Percentiles rank a stretch among this genome's conserved stretches.
phyloP scores from a whole-genome alignment of 1,140 invertebrate genomes.

The Danaus plexippus region DNA sequence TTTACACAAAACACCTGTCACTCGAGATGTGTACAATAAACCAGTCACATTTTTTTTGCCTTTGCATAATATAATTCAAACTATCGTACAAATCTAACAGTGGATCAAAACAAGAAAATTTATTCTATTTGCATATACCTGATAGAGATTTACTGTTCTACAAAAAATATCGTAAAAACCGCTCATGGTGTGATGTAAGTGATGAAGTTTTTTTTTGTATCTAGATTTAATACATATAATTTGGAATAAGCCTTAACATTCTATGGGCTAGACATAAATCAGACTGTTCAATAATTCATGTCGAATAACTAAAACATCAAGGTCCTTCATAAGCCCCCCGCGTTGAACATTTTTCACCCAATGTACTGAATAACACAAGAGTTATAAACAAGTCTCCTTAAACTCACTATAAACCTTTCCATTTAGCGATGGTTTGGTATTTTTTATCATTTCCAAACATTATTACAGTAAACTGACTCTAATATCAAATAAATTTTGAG shows the following conservation, averaged over 20 bases:
- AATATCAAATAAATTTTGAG: too few relatives aligned
- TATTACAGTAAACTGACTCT: too few relatives aligned
- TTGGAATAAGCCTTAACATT: slow-evolving; percentile 1
- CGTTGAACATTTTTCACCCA: slow-evolving; percentile 55
- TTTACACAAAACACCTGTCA: slow-evolving; percentile 18
- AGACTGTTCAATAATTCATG: slow-evolving; percentile 58
- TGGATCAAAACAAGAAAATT: too few relatives aligned
- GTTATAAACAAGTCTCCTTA: slow-evolving; percentile 30
- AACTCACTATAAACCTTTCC: slow-evolving; percentile 21
- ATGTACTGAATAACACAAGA: slow-evolving; percentile 37
- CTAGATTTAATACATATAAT: background rate
- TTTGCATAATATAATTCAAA: slow-evolving; percentile 7
- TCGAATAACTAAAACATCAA: slow-evolving; percentile 41
- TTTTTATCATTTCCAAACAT: background rate
- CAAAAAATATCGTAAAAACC: too few relatives aligned
- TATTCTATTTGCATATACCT: too few relatives aligned
- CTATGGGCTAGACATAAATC: slow-evolving; percentile 37
- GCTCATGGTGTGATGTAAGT: too few relatives aligned
- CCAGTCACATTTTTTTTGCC: slow-evolving; percentile 9
- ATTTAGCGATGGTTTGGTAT: slow-evolving; percentile 4
- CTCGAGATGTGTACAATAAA: slow-evolving; percentile 10
- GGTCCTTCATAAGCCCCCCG: slow-evolving; percentile 42
- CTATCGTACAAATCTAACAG: too few relatives aligned
- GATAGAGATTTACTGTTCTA: too few relatives aligned
- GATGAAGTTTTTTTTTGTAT: background rate